Conservation (phyloP, 2,888 invertebrate genomes). For the Machimus rusticus region DNA sequence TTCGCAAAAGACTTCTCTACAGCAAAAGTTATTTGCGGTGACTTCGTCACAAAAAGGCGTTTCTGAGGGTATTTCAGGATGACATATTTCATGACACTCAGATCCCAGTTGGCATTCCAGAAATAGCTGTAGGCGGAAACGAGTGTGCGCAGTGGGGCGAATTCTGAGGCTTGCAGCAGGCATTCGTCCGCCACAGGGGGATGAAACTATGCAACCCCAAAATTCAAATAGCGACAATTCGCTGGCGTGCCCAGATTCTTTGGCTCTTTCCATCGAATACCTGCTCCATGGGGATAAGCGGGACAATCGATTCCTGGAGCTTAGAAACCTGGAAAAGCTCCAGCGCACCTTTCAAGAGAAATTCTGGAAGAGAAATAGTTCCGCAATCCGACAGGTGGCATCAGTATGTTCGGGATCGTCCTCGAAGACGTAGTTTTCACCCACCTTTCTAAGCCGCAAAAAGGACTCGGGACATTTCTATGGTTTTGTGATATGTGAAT, state of each 20-base stretch:
- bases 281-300: not conserved
- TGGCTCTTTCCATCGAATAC: not conserved
- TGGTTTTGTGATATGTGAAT: not conserved
- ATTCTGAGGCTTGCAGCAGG: not conserved
- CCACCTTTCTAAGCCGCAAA: not conserved
- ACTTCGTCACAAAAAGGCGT: slow-evolving; percentile 44
- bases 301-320: not conserved
- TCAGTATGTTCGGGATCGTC: slow-evolving; percentile 43
- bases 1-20: not conserved
- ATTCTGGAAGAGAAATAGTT: slow-evolving; percentile 12
- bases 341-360: not conserved
- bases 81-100: slow-evolving; percentile 5
- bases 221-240: not conserved
- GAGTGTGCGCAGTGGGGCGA: slow-evolving; percentile 56
- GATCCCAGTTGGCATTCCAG: slow-evolving; percentile 51
- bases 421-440: not conserved
- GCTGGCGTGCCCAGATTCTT: not conserved
- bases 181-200: not conserved
- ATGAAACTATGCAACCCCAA: slow-evolving; percentile 35
- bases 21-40: slow-evolving; percentile 4
- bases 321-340: not conserved
- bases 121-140: slow-evolving; percentile 58
- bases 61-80: slow-evolving; percentile 40
- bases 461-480: not conserved
- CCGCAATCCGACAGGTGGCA: slow-evolving; percentile 46